Conservation (phyloP, 2,888 invertebrate genomes). For the Caenorhabditis becei region DNA sequence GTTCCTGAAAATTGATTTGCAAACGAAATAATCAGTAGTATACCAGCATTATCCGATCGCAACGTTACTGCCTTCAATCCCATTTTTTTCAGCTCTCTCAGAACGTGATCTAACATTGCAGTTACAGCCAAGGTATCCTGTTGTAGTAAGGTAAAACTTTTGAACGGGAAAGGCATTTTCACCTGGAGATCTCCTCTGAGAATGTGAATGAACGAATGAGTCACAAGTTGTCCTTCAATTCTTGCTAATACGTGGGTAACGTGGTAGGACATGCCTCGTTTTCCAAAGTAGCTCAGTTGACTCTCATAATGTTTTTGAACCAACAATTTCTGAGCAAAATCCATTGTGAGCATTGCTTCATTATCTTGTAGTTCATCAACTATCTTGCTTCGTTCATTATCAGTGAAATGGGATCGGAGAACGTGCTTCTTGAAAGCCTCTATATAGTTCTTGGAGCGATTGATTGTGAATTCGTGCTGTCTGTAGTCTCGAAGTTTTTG, state of each 20-base stretch:
- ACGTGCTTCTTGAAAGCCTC: too few relatives aligned
- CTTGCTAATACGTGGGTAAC: neutral
- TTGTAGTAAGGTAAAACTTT: too few relatives aligned
- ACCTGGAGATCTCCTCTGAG: neutral
- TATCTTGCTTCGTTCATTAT: too few relatives aligned
- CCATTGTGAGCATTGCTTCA: too few relatives aligned
- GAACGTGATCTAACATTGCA: neutral
- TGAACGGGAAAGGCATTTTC: too few relatives aligned
- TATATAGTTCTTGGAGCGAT: too few relatives aligned
- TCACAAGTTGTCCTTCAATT: neutral
- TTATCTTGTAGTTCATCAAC: too few relatives aligned
- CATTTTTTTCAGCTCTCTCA: conserved; percentile 1
- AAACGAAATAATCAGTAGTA: neutral
- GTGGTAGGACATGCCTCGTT: conserved; percentile 5
- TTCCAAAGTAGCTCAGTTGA: conserved; percentile 7
- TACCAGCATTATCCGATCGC: conserved; percentile 16
- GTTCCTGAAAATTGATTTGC: neutral
- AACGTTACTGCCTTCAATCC: neutral
- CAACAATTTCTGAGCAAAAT: neutral
- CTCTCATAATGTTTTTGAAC: neutral
- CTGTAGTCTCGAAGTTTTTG: too few relatives aligned
- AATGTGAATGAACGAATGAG: conserved; percentile 12
- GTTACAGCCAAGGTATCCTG: conserved; percentile 5
- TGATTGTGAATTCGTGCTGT: too few relatives aligned
- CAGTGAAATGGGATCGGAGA: too few relatives aligned